Evolutionary conservation across 2,797 vertebrate species (phyloP), one percentile per base, ranked within the genome.

Genomic region (Pseudomugil gertrudae): DNA sequence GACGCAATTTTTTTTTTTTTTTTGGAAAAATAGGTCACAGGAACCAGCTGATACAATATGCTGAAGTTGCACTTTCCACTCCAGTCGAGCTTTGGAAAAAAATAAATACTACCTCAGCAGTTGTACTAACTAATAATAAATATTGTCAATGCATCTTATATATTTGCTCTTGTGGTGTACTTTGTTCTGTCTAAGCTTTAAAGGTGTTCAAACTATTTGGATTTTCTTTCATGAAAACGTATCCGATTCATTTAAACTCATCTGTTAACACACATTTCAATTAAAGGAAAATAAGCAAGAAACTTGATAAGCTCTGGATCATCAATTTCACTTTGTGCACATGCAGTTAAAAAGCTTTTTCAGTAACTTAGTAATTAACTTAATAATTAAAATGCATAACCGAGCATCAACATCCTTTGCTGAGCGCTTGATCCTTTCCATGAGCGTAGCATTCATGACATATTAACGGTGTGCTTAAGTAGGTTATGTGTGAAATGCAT

Each of bases 401-500:
- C 56, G 15, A 43, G 19, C 4, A 0, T 24, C 24, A 24, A 26
- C 8, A 19, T 50, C 36, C 38, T 64, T 51, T 33, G 17, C 38
- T 51, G 60, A 64, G 32, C 53, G 45, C 57, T 51, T 61, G 19
- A 57, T 30, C 27, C 59, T 69, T 62, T 76, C 63, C 33, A 73
- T 73, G 50, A 63, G 36, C 30, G 30, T 14, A 35, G 24, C 36
- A 53, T 75, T 63, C 38, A 45, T 38, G 29, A n/a, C 5, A 19
- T 57, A 47, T 55, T 45, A 65, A 48, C 35, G 45, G 43, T 48
- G 56, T 36, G 29, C 45, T 50, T 17, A 75, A 73, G 68, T 73
- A 62, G 65, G 68, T 72, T 78, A 69, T 61, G 36, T 26, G 5
- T 63, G 23, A 33, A 43, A 59, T 67, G 55, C n/a, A 19, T 57